Conservation (phyloP, 2,113 vertebrate genomes). For the Pelobates fuscus region DNA sequence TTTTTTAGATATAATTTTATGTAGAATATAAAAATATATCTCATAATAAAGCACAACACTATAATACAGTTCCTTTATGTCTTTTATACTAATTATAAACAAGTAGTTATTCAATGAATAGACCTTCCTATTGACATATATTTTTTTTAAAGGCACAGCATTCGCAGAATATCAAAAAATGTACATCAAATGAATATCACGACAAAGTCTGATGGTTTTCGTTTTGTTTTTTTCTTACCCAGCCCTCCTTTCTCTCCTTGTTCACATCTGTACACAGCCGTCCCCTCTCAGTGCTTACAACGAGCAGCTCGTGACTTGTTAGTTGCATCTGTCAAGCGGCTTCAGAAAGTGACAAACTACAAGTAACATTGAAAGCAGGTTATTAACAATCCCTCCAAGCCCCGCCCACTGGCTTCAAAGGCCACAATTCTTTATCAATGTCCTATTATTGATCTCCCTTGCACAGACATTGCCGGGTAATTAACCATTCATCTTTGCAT, state of each 20-base stretch:
- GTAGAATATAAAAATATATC: no score
- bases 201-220: no score
- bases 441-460: conserved; percentile 65
- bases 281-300: background rate
- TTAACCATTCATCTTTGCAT: conserved; percentile 70
- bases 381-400: conserved; percentile 68
- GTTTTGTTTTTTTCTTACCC: conserved; percentile 41
- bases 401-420: conserved; percentile 60
- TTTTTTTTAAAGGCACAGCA: no score
- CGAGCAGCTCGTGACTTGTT: background rate
- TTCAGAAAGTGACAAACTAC: conserved; percentile 8
- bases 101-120: no score
- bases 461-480: conserved; percentile 61
- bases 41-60: no score
- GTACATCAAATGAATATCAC: no score
- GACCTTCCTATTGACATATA: no score
- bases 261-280: background rate
- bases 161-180: no score
- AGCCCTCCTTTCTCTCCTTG: background rate
- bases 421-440: conserved; percentile 59
- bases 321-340: conserved; percentile 1
- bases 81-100: no score
- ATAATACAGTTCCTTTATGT: no score
- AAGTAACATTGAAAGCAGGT: conserved; percentile 45
- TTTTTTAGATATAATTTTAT: no score